Evolutionary conservation across 1,140 invertebrate species (phyloP).

Genomic region (Sitodiplosis mosellana): DNA sequence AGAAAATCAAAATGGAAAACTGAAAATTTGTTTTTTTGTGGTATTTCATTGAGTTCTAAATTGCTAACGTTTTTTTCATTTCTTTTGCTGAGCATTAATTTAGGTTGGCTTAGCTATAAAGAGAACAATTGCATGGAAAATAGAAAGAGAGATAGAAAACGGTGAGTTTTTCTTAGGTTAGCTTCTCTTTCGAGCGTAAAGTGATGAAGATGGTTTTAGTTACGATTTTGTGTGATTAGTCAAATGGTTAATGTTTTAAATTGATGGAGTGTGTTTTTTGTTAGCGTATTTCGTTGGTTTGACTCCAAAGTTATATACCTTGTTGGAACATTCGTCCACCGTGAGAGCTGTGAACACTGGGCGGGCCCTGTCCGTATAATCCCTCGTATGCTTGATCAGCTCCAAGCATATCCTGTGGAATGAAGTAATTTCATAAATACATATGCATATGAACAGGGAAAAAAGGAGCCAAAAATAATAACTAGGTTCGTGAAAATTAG

Average conservation of each 20-base stretch:
- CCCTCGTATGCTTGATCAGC: slow-evolving; percentile 82
- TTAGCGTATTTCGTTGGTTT: neutral
- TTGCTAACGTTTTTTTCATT: neutral
- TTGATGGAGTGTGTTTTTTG: neutral
- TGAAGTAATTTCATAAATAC: slow-evolving; percentile 13
- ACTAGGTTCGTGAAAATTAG: too few species aligned
- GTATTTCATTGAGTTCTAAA: slow-evolving; percentile 1
- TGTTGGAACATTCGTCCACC: slow-evolving; percentile 56
- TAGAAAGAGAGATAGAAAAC: neutral
- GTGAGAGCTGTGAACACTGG: slow-evolving; percentile 59
- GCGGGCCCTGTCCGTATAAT: slow-evolving; percentile 73
- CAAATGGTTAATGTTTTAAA: too few species aligned
- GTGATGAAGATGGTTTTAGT: too few species aligned
- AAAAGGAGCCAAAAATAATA: slow-evolving; percentile 13
- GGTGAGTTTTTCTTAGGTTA: neutral
- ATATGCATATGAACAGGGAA: slow-evolving; percentile 17
- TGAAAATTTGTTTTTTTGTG: neutral
- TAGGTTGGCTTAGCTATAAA: neutral
- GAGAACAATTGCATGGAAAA: neutral
- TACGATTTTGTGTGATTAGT: neutral
- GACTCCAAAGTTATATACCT: slow-evolving; percentile 37
- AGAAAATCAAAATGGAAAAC: too few species aligned
- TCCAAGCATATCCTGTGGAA: slow-evolving; percentile 71
- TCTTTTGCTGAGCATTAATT: neutral
- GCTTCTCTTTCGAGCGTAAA: neutral